These are phyloP conservation scores for Anthophora plumipes DNA, from an alignment of 2,888 invertebrate genomes.

Conservation along the genomic window DNA sequence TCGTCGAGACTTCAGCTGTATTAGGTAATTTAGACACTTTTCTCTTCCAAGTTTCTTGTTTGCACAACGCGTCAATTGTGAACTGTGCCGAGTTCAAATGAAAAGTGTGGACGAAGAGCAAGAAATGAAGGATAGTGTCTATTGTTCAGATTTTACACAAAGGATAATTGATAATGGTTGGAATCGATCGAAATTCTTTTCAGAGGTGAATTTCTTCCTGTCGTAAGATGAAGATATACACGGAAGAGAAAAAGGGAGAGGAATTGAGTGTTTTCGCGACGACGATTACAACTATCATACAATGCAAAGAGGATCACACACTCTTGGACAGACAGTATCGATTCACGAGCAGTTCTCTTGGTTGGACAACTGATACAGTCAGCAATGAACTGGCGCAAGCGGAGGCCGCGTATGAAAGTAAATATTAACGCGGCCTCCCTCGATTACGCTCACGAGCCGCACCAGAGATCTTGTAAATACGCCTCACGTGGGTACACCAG, in stretches of 20 bases:
- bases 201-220: neutral
- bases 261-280: neutral
- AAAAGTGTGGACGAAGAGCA: neutral
- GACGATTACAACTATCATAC: conserved; percentile 25
- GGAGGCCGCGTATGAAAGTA: conserved; percentile 78
- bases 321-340: conserved; percentile 29
- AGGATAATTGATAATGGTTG: too few species aligned
- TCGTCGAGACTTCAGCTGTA: neutral
- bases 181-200: neutral
- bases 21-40: neutral
- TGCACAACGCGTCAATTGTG: neutral
- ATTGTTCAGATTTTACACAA: neutral
- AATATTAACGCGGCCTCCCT: conserved; percentile 79
- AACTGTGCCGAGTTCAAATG: neutral
- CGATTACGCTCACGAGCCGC: conserved; percentile 67
- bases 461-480: conserved; percentile 52
- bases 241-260: neutral
- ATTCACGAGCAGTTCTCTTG: conserved; percentile 36
- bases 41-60: neutral
- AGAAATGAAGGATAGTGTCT: neutral
- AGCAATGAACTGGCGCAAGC: conserved; percentile 77
- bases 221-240: neutral
- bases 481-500: conserved; percentile 61
- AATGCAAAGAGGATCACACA: conserved; percentile 27
- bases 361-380: conserved; percentile 76